phyloP scores from a whole-genome alignment of 1,140 invertebrate species.

The Spodoptera frugiperda region DNA sequence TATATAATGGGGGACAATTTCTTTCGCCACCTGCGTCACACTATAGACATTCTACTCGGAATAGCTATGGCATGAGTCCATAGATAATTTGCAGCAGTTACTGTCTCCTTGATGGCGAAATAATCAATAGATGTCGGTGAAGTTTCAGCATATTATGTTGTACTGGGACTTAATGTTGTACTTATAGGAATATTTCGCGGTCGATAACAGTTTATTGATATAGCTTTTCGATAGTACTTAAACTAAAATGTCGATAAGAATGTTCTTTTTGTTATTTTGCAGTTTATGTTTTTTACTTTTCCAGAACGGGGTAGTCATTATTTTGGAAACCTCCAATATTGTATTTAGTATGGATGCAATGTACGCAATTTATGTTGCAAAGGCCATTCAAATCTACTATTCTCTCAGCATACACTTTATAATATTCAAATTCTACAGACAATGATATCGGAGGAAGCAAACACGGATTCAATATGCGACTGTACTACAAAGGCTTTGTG shows the following conservation, averaged over 20 bases:
- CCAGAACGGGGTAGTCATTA: no score
- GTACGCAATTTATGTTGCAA: no score
- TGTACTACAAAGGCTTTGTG: conserved; percentile 11
- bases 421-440: not conserved
- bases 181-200: not conserved
- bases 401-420: not conserved
- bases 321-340: no score
- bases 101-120: conserved; percentile 34
- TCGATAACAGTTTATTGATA: not conserved
- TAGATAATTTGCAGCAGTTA: conserved; percentile 40
- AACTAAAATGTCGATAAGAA: no score
- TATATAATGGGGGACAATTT: conserved; percentile 65
- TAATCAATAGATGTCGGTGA: conserved; percentile 41
- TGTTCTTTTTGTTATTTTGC: no score
- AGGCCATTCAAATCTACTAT: not conserved
- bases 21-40: conserved; percentile 63
- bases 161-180: not conserved
- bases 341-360: no score
- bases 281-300: no score
- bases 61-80: conserved; percentile 41
- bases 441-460: conserved; percentile 10
- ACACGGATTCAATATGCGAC: conserved; percentile 8
- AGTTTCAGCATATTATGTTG: conserved; percentile 19
- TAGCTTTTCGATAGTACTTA: not conserved
- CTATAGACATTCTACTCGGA: conserved; percentile 34